These are phyloP conservation scores for Pongo pygmaeus DNA, from an alignment of 2,113 vertebrate genomes.

Conservation along the genomic window DNA sequence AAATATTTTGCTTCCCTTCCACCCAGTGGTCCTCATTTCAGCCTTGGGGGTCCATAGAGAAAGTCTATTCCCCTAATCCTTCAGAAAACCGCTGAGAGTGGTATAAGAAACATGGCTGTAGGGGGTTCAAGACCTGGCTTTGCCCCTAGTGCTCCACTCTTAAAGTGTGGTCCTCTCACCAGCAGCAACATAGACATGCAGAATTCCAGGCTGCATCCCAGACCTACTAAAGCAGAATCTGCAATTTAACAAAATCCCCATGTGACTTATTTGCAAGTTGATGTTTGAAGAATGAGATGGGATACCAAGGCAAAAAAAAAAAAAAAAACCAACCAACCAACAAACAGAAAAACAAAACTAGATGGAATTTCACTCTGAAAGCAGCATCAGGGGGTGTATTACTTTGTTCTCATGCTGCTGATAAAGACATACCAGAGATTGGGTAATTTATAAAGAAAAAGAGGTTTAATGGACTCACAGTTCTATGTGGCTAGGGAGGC, in stretches of 20 bases:
- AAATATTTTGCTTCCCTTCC: neutral
- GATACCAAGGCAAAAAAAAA: neutral
- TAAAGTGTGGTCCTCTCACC: neutral
- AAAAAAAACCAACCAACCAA: rapidly evolving
- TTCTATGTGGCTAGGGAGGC: no score
- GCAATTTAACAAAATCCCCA: neutral
- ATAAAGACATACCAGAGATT: no score
- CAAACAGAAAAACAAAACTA: neutral
- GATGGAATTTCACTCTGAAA: neutral
- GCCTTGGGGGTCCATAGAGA: neutral
- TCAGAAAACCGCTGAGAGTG: neutral
- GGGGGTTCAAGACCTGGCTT: neutral
- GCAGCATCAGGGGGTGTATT: neutral
- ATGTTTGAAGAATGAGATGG: neutral
- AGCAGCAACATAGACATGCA: neutral
- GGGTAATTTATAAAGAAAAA: no score
- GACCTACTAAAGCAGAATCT: neutral
- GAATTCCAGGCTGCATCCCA: neutral
- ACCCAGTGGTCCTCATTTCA: neutral
- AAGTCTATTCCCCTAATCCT: neutral
- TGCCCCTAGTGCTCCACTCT: neutral
- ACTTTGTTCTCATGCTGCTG: no score
- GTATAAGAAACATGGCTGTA: neutral
- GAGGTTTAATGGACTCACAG: no score
- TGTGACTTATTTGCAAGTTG: neutral